Conservation (phyloP, 2,888 invertebrate genomes). For the Pycnomerus fuliginosus region DNA sequence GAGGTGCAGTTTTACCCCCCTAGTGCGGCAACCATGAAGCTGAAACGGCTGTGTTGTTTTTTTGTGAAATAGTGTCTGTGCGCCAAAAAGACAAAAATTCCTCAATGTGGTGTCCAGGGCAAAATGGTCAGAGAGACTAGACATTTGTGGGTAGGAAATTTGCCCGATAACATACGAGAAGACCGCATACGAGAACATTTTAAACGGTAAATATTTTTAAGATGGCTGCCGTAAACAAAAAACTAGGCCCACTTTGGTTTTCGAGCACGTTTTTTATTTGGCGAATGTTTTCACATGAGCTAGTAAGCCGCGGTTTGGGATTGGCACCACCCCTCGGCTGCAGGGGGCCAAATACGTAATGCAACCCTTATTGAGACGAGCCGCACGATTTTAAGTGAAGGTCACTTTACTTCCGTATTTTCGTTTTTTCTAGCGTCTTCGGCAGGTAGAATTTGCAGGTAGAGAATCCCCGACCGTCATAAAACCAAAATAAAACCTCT, state of each 20-base stretch:
- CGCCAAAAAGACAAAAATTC: constrained; percentile 66
- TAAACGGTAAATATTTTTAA: constrained; percentile 75
- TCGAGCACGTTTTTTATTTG: no score
- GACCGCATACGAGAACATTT: constrained; percentile 96
- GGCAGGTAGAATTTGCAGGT: no score
- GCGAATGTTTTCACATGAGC: constrained; percentile 13
- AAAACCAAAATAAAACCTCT: no score
- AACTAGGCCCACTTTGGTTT: no score
- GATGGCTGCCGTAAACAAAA: no score
- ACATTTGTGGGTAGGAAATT: constrained; percentile 99
- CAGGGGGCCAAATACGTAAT: constrained; percentile 8
- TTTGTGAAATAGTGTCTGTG: constrained; percentile 47
- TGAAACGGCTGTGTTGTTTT: constrained; percentile 47
- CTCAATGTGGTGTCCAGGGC: constrained; percentile 91
- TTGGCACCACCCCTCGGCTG: neutral
- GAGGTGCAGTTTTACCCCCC: constrained; percentile 21
- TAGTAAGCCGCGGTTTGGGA: constrained; percentile 11
- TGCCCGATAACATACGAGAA: constrained; percentile 99
- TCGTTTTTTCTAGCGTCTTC: no score
- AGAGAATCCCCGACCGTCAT: no score
- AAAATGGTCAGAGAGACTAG: constrained; percentile 99
- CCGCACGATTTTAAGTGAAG: constrained; percentile 1
- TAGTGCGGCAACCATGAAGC: constrained; percentile 42
- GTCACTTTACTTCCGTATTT: no score
- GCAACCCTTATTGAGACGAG: constrained; percentile 15